Base-by-base conservation (phyloP, 2,888 invertebrate species). In the Vesta saturnalis region DNA sequence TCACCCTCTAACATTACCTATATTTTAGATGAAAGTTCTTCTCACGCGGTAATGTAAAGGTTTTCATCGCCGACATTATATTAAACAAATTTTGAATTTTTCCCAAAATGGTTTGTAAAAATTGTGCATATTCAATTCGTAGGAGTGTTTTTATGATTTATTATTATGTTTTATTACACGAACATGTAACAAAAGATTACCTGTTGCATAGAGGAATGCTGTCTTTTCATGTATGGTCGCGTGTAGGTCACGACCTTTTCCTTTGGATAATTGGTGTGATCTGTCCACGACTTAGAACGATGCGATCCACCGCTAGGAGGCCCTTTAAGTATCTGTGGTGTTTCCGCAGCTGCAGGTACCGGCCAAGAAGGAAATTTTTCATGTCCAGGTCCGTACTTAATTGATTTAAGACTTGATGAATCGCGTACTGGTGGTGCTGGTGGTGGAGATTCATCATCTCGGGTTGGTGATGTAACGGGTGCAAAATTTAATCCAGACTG, bases 311-410 rank as follows among this genome's bases (percentile, higher is more conserved):
- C 86, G 75, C 81, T 84, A 67, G 80, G 83, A 68, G 80, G 85
- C 71, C 76, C 82, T 76, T 78, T 84, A 75, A 83, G 77, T 71
- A 83, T 78, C 79, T 85, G 83, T 47, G 87, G 84, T 65, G 86
- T 84, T 68, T 88, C 86, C 68, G 87, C 86, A 23, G 89, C 87
- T 23, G 88, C 87, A 43, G 89, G 88, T 73, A 90, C 90, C 14
- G 92, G 91, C 91, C 91, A 92, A 69, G 91, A 91, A 1, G 92
- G 91, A 79, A 89, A 91, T 80, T 91, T 92, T 82, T 91, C 92
- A 85, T 92, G 91, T 69, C 90, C 90, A 67, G 90, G 89, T 54
- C 90, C 89, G 83, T 90, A 90, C 76, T 88, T 88, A 77, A 89
- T 87, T 74, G 88, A 87, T 80, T 89, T 89, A 80, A 91, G 87